Evolutionary conservation across 2,888 invertebrate genomes (phyloP).

Genomic region (Adela reaumurella): DNA sequence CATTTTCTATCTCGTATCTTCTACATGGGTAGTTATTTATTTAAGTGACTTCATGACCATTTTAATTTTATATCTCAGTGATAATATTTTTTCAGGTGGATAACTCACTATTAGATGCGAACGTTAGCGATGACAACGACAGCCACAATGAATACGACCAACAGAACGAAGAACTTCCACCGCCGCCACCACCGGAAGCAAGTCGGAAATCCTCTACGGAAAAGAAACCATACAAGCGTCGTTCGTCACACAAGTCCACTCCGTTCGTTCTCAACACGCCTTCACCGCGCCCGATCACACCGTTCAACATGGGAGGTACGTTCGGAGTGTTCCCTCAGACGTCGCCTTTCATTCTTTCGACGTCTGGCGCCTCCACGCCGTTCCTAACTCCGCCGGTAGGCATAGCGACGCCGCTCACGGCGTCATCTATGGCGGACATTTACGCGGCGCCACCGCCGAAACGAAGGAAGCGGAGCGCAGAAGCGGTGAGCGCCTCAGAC

Average conservation of each 20-base stretch:
- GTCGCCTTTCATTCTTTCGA: constrained; percentile 17
- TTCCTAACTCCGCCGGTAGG: constrained; percentile 48
- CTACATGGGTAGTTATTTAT: no score
- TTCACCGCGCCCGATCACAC: constrained; percentile 9
- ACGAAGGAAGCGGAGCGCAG: constrained; percentile 31
- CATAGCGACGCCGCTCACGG: constrained; percentile 42
- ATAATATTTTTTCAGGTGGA: constrained; percentile 34
- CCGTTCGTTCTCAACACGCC: constrained; percentile 41
- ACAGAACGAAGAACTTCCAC: neutral
- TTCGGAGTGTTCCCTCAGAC: constrained; percentile 40
- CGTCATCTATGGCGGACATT: constrained; percentile 39
- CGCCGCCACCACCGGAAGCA: no score
- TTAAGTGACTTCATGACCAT: no score
- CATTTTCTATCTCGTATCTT: no score
- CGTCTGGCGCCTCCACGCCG: constrained; percentile 17
- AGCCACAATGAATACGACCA: constrained; percentile 8
- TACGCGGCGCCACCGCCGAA: constrained; percentile 41
- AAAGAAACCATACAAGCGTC: constrained; percentile 45
- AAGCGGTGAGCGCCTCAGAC: constrained; percentile 27
- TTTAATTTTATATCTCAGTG: no score
- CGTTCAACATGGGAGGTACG: constrained; percentile 9
- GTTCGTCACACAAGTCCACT: constrained; percentile 42
- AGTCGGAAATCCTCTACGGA: constrained; percentile 20
- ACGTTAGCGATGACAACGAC: constrained; percentile 48
- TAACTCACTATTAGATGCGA: constrained; percentile 43